Conservation (phyloP, 1,140 invertebrate genomes). For the Phymastichus coffea region DNA sequence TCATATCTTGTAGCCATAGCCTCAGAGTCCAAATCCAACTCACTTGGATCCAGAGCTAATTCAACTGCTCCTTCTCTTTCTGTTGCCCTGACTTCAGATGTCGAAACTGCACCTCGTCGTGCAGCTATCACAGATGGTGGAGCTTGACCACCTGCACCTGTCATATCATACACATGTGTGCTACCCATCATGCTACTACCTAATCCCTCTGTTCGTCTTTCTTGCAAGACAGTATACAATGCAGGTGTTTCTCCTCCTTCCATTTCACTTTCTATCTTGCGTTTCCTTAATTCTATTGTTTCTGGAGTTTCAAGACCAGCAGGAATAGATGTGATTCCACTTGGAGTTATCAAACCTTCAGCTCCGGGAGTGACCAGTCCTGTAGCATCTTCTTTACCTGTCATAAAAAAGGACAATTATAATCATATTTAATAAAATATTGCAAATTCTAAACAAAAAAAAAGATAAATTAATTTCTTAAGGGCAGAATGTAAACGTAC, state of each 20-base stretch:
- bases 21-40: slow-evolving; percentile 92
- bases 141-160: slow-evolving; percentile 61
- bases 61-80: slow-evolving; percentile 79
- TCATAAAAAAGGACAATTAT: background rate
- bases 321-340: slow-evolving; percentile 91
- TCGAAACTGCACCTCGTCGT: slow-evolving; percentile 47
- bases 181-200: slow-evolving; percentile 98
- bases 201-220: slow-evolving; percentile 87
- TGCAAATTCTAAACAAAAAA: too few relatives aligned
- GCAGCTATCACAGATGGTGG: slow-evolving; percentile 58
- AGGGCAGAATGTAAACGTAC: too few relatives aligned
- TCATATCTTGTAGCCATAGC: slow-evolving; percentile 97
- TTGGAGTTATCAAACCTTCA: slow-evolving; percentile 91
- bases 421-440: background rate
- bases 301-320: slow-evolving; percentile 97
- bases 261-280: slow-evolving; percentile 95
- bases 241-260: slow-evolving; percentile 91
- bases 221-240: slow-evolving; percentile 91
- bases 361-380: slow-evolving; percentile 78
- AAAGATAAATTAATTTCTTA: too few relatives aligned
- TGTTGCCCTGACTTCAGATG: slow-evolving; percentile 42
- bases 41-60: slow-evolving; percentile 94
- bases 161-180: slow-evolving; percentile 94
- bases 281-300: slow-evolving; percentile 96
- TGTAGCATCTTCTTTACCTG: slow-evolving; percentile 64